A percentile compares a stretch with the other conserved stretches of the same genome.
phyloP scores from a whole-genome alignment of 2,888 invertebrate genomes.

The Myopa tessellatipennis region DNA sequence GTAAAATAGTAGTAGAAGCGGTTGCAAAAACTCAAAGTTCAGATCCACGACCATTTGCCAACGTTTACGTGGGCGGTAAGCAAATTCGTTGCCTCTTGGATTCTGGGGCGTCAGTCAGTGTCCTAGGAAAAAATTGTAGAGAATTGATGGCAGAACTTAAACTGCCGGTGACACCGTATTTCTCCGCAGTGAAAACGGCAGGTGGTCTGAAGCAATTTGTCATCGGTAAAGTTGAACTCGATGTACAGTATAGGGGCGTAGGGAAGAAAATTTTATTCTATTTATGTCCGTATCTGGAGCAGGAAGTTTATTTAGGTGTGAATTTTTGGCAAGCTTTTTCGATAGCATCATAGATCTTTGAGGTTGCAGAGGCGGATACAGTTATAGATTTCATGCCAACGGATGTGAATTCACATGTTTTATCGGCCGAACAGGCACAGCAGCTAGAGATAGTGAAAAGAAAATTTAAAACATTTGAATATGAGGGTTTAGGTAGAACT shows the following conservation, averaged over 20 bases:
- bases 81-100: neutral
- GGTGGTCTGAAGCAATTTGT: neutral
- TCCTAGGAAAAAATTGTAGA: neutral
- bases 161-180: neutral
- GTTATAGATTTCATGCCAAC: neutral
- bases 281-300: neutral
- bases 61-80: neutral
- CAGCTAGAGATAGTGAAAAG: neutral
- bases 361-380: neutral
- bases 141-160: neutral
- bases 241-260: neutral
- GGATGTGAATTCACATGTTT: neutral
- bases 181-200: neutral
- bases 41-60: conserved; percentile 8
- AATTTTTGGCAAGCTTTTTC: neutral
- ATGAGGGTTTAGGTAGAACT: too few relatives aligned
- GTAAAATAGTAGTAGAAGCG: too few relatives aligned
- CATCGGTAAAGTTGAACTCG: neutral
- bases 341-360: neutral
- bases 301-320: neutral
- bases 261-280: neutral
- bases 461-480: too few relatives aligned
- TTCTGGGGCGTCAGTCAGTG: neutral
- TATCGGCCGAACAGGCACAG: neutral
- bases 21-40: too few relatives aligned